Conservation (phyloP, 2,888 invertebrate genomes). For the Sphaeridia pumilis region DNA sequence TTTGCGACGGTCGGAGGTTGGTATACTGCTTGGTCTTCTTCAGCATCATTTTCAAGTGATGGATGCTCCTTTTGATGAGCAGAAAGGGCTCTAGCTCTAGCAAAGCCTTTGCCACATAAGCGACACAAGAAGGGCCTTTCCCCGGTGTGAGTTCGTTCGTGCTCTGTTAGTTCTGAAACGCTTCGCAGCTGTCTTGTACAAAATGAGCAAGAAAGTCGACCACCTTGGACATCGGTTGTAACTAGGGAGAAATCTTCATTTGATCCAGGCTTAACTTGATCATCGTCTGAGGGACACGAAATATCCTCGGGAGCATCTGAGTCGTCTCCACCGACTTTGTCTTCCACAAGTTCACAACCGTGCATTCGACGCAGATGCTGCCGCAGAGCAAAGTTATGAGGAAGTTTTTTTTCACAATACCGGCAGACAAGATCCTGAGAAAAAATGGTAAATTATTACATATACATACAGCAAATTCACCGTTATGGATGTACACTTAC, state of each 20-base stretch:
- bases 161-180: not conserved
- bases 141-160: not conserved
- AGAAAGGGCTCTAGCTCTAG: not conserved
- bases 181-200: not conserved
- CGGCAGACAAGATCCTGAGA: no score
- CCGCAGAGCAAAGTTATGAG: no score
- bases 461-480: no score
- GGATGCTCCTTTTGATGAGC: not conserved
- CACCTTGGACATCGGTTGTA: not conserved
- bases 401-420: no score
- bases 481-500: no score
- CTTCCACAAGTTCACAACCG: no score
- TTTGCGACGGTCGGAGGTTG: no score
- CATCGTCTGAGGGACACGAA: not conserved
- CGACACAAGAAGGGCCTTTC: not conserved
- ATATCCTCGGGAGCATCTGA: not conserved
- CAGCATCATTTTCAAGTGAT: no score
- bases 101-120: not conserved
- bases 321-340: no score
- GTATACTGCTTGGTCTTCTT: no score
- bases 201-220: not conserved
- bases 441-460: no score
- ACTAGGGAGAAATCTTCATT: not conserved
- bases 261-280: not conserved
- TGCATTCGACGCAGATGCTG: no score